Evolutionary conservation across 1,140 invertebrate species (phyloP), one percentile per base, ranked within the genome.

Genomic region (Drosophila pallidifrons): DNA sequence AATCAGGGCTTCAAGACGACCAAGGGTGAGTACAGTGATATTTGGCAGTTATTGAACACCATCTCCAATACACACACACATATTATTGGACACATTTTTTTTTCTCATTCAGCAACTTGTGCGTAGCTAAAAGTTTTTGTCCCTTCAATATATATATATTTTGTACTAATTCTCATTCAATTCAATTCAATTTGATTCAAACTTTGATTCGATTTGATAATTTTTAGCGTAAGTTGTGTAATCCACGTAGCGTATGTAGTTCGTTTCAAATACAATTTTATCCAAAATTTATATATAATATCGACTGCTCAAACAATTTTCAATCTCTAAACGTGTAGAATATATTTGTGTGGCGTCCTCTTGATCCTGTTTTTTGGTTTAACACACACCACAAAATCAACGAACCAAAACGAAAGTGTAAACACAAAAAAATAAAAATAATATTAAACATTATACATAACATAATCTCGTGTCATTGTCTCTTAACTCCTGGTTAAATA

Each of bases 1-100:
- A 98, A 98, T 93, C 97, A 97, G 93, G 95, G 98, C 61, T 99
- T 99, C 92, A 95, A 97, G 68, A 98, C 98, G 41, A 98, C 98
- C 11, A 98, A 98, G 94, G 95, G 96, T 93, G 88, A 92, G 61
- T 52, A 15, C 88, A 92, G 61, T 45, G 11, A 32, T 20, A 2
- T 30, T 20, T 58, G 3, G 2, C 16, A 65, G 8, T 20, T 35
- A 10, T 8, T 13, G n/a, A 13, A 51, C 30, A 59, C 13, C 13
- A 55, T 43, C 63, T 10, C 2, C 35, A 38, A 32, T 6, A 32
- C 5, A 6, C 5, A 55, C 54, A 57, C 65, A 66, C 71, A 82
- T 88, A 25, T 25, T 25, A 25, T 73, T 82, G 79, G 67, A 79
- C 79, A 82, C 83, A 59, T 35, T 1, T 67, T 81, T 77, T n/a